Evolutionary conservation across 2,888 invertebrate genomes (phyloP).

Genomic region (Aphelenchoides bicaudatus): DNA sequence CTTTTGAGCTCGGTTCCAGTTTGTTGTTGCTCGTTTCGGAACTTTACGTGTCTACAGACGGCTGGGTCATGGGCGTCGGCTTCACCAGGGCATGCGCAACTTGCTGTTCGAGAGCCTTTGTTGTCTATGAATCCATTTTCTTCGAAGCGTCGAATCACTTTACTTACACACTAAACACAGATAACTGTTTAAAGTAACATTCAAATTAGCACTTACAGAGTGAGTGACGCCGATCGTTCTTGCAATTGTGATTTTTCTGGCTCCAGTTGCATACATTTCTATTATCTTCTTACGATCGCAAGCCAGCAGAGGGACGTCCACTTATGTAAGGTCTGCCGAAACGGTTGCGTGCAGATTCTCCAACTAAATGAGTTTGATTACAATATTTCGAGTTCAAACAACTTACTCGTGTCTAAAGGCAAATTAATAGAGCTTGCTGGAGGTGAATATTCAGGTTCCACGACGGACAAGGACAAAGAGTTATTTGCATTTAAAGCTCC

Average conservation of each 20-base stretch:
- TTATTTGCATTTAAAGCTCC: conserved; percentile 6
- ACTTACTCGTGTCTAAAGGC: conserved; percentile 11
- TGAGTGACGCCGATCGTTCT: conserved; percentile 50
- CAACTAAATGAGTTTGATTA: conserved; percentile 34
- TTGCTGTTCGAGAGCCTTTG: conserved; percentile 47
- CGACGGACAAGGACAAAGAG: not conserved
- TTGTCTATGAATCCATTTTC: conserved; percentile 47
- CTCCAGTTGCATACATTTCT: conserved; percentile 43
- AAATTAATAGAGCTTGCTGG: too few species aligned
- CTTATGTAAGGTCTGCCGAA: conserved; percentile 54
- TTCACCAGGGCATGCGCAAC: conserved; percentile 50
- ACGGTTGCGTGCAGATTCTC: conserved; percentile 46
- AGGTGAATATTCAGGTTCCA: too few species aligned
- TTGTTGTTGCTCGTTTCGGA: conserved; percentile 17
- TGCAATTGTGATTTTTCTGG: conserved; percentile 51
- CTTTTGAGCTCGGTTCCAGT: not conserved
- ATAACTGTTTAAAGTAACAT: too few species aligned
- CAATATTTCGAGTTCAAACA: not conserved
- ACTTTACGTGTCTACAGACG: conserved; percentile 36
- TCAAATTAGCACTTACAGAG: too few species aligned
- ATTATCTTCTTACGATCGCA: conserved; percentile 51
- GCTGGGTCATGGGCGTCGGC: conserved; percentile 39
- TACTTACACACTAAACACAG: conserved; percentile 6
- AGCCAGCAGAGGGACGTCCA: conserved; percentile 46
- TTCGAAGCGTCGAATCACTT: conserved; percentile 36